phyloP scores from a whole-genome alignment of 2,888 invertebrate species.

The Onchidella celtica region DNA sequence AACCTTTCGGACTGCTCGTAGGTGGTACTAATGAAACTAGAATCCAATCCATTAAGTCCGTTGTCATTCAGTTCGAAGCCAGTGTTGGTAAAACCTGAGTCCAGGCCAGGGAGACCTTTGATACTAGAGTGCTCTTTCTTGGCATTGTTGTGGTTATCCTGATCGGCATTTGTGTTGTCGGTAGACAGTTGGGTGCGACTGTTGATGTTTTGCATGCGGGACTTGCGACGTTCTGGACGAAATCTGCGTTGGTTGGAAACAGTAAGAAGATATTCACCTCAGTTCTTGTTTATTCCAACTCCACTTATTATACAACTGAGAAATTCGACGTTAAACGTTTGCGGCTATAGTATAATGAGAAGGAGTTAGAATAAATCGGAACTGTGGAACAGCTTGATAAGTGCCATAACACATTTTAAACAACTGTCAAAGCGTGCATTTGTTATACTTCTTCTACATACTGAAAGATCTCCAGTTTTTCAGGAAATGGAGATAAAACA shows the following conservation, averaged over 20 bases:
- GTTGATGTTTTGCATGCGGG: conserved; percentile 22
- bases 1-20: neutral
- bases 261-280: too few species aligned
- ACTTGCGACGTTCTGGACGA: conserved; percentile 18
- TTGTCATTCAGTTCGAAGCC: conserved; percentile 53
- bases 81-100: conserved; percentile 35
- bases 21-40: neutral
- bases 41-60: neutral
- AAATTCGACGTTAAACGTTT: too few species aligned
- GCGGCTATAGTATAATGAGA: too few species aligned
- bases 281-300: too few species aligned
- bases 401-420: too few species aligned
- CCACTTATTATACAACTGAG: too few species aligned
- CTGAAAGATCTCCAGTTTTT: too few species aligned
- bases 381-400: too few species aligned
- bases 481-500: too few species aligned
- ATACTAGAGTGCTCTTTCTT: neutral
- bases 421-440: too few species aligned
- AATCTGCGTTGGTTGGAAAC: conserved; percentile 24
- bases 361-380: too few species aligned
- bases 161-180: conserved; percentile 15
- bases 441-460: too few species aligned
- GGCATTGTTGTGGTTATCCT: conserved; percentile 10
- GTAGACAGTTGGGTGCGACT: conserved; percentile 44
- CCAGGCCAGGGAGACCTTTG: conserved; percentile 13